Evolutionary conservation across 1,140 invertebrate genomes (phyloP).

Genomic region (Lamellibrachia luymesi): DNA sequence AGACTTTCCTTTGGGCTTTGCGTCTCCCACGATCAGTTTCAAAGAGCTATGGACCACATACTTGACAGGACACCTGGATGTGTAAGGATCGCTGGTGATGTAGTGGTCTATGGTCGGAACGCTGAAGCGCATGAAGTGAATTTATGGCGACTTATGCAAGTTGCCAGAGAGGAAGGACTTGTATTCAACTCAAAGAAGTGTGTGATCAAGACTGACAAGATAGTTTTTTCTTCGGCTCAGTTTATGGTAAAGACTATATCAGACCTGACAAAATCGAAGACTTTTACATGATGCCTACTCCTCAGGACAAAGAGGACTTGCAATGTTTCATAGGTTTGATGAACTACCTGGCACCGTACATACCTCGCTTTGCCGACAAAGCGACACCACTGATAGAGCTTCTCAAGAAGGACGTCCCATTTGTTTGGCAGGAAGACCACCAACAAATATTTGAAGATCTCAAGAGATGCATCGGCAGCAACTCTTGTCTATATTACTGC

Average conservation of each 20-base stretch:
- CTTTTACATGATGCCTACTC: not conserved
- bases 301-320: not conserved
- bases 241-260: too few relatives aligned
- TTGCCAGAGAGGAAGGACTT: too few relatives aligned
- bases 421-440: too few relatives aligned
- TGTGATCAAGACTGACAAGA: too few relatives aligned
- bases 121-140: conserved; percentile 14
- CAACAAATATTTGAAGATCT: too few relatives aligned
- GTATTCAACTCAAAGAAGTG: too few relatives aligned
- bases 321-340: not conserved
- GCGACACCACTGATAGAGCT: not conserved
- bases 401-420: not conserved
- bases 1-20: conserved; percentile 28
- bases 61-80: conserved; percentile 46
- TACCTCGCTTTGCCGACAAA: not conserved
- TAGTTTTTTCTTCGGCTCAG: too few relatives aligned
- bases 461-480: too few relatives aligned
- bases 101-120: not conserved
- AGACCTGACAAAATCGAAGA: too few relatives aligned
- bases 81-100: conserved; percentile 49
- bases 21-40: conserved; percentile 44
- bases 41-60: conserved; percentile 39
- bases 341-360: not conserved
- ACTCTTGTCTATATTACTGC: too few relatives aligned
- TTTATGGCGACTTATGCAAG: conserved; percentile 37